phyloP scores from a whole-genome alignment of 2,888 invertebrate genomes.

The Nezara viridula region DNA sequence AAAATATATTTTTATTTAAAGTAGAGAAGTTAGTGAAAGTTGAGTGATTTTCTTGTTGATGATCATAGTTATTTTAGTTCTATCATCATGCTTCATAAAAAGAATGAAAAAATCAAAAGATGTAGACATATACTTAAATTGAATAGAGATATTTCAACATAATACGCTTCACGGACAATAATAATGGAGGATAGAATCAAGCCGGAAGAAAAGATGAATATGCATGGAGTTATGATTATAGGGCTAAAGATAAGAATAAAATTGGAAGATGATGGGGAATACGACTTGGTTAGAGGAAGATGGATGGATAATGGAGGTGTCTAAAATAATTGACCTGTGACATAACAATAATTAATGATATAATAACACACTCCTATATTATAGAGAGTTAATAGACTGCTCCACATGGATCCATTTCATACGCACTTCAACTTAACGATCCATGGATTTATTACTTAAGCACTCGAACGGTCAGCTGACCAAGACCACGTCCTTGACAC shows the following conservation, averaged over 20 bases:
- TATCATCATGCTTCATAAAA: too few relatives aligned
- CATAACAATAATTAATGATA: background rate
- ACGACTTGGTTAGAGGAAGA: background rate
- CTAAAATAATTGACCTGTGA: background rate
- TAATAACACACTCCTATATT: background rate
- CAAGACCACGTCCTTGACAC: background rate
- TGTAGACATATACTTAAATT: background rate
- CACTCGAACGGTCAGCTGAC: background rate
- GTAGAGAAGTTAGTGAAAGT: too few relatives aligned
- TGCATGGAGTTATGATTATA: background rate
- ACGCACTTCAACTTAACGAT: too few relatives aligned
- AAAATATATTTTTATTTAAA: too few relatives aligned
- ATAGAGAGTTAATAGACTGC: background rate
- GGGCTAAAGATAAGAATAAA: background rate
- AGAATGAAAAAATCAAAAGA: background rate
- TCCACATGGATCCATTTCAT: too few relatives aligned
- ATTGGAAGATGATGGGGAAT: background rate
- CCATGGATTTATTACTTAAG: background rate
- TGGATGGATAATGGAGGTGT: background rate
- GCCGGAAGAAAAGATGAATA: background rate
- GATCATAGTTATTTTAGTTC: too few relatives aligned
- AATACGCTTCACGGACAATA: background rate
- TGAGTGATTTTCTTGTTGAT: too few relatives aligned
- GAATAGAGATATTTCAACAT: background rate
- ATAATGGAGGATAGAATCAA: background rate